These are phyloP conservation scores for Malacoctenus gilli DNA, from an alignment of 2,797 vertebrate genomes.

Conservation along the genomic window DNA sequence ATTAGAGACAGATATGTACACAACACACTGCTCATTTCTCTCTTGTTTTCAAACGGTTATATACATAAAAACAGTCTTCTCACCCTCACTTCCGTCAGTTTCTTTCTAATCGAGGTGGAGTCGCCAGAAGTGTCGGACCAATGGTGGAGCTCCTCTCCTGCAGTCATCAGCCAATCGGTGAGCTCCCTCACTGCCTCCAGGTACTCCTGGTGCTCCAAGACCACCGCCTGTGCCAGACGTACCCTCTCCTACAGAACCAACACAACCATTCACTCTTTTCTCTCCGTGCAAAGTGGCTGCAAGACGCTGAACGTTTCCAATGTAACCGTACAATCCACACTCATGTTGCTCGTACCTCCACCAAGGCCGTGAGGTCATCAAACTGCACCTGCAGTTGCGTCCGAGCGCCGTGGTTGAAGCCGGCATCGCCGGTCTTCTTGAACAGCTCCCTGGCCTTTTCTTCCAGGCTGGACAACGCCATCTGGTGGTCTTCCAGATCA, in stretches of 20 bases:
- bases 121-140: constrained; percentile 94
- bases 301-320: neutral
- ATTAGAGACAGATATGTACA: no score
- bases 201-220: constrained; percentile 94
- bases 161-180: constrained; percentile 94
- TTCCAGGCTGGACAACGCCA: constrained; percentile 83
- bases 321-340: neutral
- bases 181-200: constrained; percentile 93
- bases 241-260: constrained; percentile 86
- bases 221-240: constrained; percentile 87
- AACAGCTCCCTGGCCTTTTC: constrained; percentile 88
- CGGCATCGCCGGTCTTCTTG: constrained; percentile 87
- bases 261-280: neutral
- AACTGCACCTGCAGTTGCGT: constrained; percentile 89
- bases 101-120: constrained; percentile 85
- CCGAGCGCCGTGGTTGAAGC: constrained; percentile 86
- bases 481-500: constrained; percentile 87
- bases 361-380: constrained; percentile 87
- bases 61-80: no score
- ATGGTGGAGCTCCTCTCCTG: constrained; percentile 94
- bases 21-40: no score
- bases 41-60: no score
- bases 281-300: neutral
- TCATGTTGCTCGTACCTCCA: constrained; percentile 82
- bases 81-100: constrained; percentile 91